These are phyloP conservation scores for Aleiodes alternator DNA, from an alignment of 2,888 invertebrate species.

Conservation along the genomic window DNA sequence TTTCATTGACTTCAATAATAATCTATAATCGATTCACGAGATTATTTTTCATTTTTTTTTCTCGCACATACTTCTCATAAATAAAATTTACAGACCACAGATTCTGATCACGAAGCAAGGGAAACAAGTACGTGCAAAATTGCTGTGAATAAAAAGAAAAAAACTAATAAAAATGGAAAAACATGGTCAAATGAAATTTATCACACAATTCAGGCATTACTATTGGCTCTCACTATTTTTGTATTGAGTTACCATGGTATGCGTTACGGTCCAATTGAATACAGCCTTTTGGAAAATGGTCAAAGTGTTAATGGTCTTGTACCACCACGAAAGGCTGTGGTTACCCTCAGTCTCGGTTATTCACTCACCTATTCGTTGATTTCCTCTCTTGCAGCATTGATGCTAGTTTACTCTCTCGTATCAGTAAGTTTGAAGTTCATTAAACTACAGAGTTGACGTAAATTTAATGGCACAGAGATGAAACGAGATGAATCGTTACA, in stretches of 20 bases:
- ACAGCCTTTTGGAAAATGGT: slow-evolving; percentile 64
- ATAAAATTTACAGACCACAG: slow-evolving; percentile 5
- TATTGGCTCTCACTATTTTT: slow-evolving; percentile 59
- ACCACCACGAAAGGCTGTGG: slow-evolving; percentile 56
- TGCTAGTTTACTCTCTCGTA: slow-evolving; percentile 64
- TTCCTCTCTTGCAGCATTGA: slow-evolving; percentile 55
- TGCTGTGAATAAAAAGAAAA: slow-evolving; percentile 42
- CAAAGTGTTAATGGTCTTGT: slow-evolving; percentile 59
- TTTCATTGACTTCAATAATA: slow-evolving; percentile 7
- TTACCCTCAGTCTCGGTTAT: slow-evolving; percentile 64
- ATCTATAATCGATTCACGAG: slow-evolving; percentile 10
- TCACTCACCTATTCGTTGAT: slow-evolving; percentile 59
- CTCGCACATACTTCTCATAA: neutral
- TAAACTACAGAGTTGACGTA: too few relatives aligned
- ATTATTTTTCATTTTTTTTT: slow-evolving; percentile 30
- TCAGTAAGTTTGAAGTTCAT: slow-evolving; percentile 58
- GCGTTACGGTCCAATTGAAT: slow-evolving; percentile 60
- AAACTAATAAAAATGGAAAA: slow-evolving; percentile 17
- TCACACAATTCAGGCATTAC: slow-evolving; percentile 57
- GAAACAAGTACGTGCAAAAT: slow-evolving; percentile 42
- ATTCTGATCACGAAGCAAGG: slow-evolving; percentile 45
- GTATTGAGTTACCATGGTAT: slow-evolving; percentile 60
- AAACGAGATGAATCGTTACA: too few relatives aligned
- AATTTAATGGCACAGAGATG: too few relatives aligned
- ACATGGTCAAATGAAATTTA: slow-evolving; percentile 53